A percentile compares a stretch with the other conserved stretches of the same genome.
Conservation (phyloP, 2,113 vertebrate genomes). For the Channa argus region DNA sequence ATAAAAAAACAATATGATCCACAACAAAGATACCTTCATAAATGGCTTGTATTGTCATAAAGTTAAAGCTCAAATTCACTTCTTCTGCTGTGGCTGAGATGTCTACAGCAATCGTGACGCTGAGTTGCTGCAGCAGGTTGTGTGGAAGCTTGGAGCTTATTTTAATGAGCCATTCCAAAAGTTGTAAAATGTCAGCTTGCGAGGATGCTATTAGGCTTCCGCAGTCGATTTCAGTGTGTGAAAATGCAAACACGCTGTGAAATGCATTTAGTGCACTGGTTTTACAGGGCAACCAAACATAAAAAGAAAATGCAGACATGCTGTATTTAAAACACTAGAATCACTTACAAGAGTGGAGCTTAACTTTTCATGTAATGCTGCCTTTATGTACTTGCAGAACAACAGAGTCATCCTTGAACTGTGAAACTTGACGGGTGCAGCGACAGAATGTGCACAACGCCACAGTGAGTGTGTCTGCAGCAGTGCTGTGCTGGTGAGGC, state of each 20-base stretch:
- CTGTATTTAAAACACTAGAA: not conserved
- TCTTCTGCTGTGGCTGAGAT: not conserved
- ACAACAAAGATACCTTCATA: too few relatives aligned
- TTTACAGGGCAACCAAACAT: not conserved
- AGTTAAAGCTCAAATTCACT: not conserved
- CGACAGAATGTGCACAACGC: constrained; percentile 24
- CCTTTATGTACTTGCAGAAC: not conserved
- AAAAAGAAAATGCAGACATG: not conserved
- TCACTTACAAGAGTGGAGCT: not conserved
- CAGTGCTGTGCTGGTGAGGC: constrained; percentile 15
- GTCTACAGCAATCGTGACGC: constrained; percentile 13
- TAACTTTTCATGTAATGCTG: not conserved
- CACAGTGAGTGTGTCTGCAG: constrained; percentile 21
- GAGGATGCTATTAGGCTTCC: constrained; percentile 30
- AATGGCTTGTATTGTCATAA: not conserved
- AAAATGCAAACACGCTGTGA: constrained; percentile 19
- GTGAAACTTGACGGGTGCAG: constrained; percentile 30
- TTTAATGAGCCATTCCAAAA: constrained; percentile 40
- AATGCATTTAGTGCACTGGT: not conserved
- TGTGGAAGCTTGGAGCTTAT: constrained; percentile 39
- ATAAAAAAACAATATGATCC: too few relatives aligned
- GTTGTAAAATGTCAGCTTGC: constrained; percentile 27
- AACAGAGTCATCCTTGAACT: constrained; percentile 12
- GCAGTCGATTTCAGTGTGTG: constrained; percentile 25
- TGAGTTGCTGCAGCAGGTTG: constrained; percentile 15